Conservation (phyloP, 2,797 vertebrate genomes). For the Meda fulgida region DNA sequence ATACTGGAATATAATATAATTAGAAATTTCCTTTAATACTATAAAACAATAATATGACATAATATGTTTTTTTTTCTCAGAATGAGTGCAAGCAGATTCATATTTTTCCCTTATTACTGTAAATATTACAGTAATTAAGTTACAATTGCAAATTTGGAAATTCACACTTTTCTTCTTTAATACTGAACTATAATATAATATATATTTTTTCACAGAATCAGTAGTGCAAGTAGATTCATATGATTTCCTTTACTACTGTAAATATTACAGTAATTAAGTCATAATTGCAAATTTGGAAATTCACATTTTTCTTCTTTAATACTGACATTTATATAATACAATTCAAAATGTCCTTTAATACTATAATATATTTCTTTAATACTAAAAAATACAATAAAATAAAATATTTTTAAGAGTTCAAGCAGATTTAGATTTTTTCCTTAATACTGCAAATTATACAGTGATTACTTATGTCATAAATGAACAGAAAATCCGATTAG, state of each 20-base stretch:
- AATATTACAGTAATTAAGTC: background rate
- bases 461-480: background rate
- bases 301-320: background rate
- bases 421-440: background rate
- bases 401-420: background rate
- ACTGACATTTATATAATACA: background rate
- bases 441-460: background rate
- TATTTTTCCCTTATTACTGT: background rate
- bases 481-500: rapidly evolving
- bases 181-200: background rate
- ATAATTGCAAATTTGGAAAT: background rate
- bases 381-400: background rate
- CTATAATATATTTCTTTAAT: background rate
- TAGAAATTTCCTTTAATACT: too few species aligned
- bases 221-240: background rate
- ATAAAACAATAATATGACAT: background rate
- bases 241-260: background rate
- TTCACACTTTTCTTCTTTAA: background rate
- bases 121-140: background rate
- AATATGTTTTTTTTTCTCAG: background rate
- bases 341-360: too few species aligned
- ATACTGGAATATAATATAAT: background rate
- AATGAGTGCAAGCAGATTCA: background rate
- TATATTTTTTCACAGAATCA: background rate
- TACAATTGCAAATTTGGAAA: background rate